Evolutionary conservation across 2,113 vertebrate species (phyloP).

Genomic region (Pelobates fuscus): DNA sequence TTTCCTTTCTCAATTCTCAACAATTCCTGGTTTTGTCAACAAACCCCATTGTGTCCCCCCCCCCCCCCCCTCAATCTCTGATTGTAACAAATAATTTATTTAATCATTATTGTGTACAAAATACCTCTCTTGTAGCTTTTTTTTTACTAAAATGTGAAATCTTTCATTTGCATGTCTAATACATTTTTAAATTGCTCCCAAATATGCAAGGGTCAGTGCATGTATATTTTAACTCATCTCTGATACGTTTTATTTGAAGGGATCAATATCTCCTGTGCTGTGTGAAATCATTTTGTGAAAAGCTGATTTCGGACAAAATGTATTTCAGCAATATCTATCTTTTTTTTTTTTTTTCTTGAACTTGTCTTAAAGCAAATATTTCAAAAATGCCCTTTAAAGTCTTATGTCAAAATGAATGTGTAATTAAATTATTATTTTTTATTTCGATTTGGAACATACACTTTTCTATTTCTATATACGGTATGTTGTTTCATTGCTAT

Average conservation of each 20-base stretch:
- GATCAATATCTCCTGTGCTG: background rate
- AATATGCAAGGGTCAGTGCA: slow-evolving; percentile 1
- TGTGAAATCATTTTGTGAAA: background rate
- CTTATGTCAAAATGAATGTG: background rate
- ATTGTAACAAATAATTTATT: too few relatives aligned
- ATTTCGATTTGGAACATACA: background rate
- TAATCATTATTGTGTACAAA: too few relatives aligned
- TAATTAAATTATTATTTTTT: background rate
- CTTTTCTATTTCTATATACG: background rate
- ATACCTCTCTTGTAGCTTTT: too few relatives aligned
- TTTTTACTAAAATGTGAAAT: too few relatives aligned
- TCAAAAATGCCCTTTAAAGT: background rate
- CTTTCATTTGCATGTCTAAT: background rate
- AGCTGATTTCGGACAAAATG: background rate
- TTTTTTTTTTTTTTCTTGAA: background rate
- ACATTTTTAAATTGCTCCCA: background rate
- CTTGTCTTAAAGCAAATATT: background rate
- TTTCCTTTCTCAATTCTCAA: too few relatives aligned
- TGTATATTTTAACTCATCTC: background rate
- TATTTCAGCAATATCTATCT: too few relatives aligned
- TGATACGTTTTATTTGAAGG: background rate
- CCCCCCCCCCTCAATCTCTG: too few relatives aligned
- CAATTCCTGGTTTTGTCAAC: too few relatives aligned
- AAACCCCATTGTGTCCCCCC: too few relatives aligned
- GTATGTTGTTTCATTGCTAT: too few relatives aligned